Evolutionary conservation across 1,140 invertebrate genomes (phyloP), one percentile per base, ranked within the genome.

Genomic region (Medauroidea extradentata): DNA sequence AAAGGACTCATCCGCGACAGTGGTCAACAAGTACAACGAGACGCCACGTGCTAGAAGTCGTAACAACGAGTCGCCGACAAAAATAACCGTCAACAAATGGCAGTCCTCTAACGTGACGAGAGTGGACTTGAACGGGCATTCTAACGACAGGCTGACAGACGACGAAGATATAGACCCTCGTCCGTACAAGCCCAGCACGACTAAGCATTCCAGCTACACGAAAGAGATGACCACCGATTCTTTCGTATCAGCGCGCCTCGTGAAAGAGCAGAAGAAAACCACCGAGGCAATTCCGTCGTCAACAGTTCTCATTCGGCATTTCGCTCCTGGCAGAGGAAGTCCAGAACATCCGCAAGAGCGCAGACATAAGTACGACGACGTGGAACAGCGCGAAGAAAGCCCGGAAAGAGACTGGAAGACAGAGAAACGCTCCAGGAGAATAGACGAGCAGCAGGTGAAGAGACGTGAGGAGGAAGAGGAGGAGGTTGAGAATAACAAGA

Each of bases 1-100:
- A 41, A 79, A 86, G 21, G 85, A 89, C 63, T 86, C 85, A 3
- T 85, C 81, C 60, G 85, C 75, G 54, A 69, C 69, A 59, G 80
- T 86, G 53, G 18, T n/a, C 39, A 18, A 24, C n/a, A 42, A 41
- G 13, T 63, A 62, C 50, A 50, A 44, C 9, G 64, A 69, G 8
- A 58, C 58, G 23, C 59, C 67, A n/a, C 16, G 21, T 57, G 38
- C 54, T 21, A n/a, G n/a, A n/a, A n/a, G n/a, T n/a, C n/a, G n/a
- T n/a, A n/a, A n/a, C n/a, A n/a, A n/a, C n/a, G n/a, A n/a, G n/a
- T n/a, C n/a, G n/a, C 13, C 39, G 24, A 57, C 16, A 46, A 53
- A 50, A 21, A 41, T 39, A 14, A n/a, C 46, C 8, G 44, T 34
- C 44, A 39, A 18, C 23, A 53, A 53, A 23, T 18, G 34, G 13